These are phyloP conservation scores for Nasonovia ribisnigri DNA, from an alignment of 2,888 invertebrate species.

Conservation along the genomic window DNA sequence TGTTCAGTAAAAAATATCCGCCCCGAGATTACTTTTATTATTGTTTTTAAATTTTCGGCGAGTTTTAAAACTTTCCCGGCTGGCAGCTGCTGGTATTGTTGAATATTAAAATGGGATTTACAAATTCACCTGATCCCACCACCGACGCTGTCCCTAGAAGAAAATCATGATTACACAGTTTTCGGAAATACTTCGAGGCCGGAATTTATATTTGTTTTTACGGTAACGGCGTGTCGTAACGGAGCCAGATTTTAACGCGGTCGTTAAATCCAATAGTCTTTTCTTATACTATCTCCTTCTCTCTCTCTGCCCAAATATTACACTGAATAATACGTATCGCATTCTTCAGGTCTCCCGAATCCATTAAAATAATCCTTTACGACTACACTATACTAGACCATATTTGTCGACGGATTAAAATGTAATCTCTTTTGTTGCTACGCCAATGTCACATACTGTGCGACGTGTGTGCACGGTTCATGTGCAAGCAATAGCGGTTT, in stretches of 20 bases:
- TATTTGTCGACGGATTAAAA: conserved; percentile 62
- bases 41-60: conserved; percentile 37
- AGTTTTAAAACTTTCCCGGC: background rate
- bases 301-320: background rate
- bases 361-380: conserved; percentile 57
- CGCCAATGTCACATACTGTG: background rate
- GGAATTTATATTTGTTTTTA: conserved; percentile 61
- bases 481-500: background rate
- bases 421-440: conserved; percentile 42
- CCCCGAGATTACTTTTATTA: conserved; percentile 59
- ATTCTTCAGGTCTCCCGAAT: conserved; percentile 9
- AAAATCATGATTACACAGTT: conserved; percentile 50
- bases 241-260: conserved; percentile 63
- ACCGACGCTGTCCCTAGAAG: background rate
- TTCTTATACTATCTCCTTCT: background rate
- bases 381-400: background rate
- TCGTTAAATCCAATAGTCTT: conserved; percentile 61
- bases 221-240: conserved; percentile 64
- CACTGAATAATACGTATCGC: conserved; percentile 34
- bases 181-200: conserved; percentile 35
- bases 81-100: background rate
- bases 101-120: conserved; percentile 63
- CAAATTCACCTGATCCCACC: conserved; percentile 51
- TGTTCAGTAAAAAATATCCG: conserved; percentile 26
- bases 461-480: background rate